Conservation (phyloP, 2,113 vertebrate genomes). For the Scomber japonicus region DNA sequence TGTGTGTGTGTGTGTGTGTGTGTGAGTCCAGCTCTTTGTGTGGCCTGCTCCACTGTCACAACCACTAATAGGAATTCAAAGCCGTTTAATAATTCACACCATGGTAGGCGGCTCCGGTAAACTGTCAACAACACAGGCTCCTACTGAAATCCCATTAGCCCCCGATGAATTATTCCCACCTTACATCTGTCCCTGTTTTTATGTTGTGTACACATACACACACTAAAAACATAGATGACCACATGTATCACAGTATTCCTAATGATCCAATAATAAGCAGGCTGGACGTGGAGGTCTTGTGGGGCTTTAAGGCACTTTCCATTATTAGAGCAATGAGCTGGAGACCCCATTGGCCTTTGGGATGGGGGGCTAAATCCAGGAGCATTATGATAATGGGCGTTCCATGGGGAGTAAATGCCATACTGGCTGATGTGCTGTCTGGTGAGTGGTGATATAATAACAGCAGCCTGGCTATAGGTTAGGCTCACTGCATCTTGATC, state of each 20-base stretch:
- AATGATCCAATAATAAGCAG: slow-evolving; percentile 72
- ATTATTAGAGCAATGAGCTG: slow-evolving; percentile 67
- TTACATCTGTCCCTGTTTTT: slow-evolving; percentile 58
- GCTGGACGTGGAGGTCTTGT: slow-evolving; percentile 51
- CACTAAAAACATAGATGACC: slow-evolving; percentile 35
- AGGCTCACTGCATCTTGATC: background rate
- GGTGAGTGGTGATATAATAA: slow-evolving; percentile 40
- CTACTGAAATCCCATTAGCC: slow-evolving; percentile 82
- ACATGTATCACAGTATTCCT: slow-evolving; percentile 70
- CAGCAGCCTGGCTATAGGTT: slow-evolving; percentile 29
- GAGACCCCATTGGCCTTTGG: slow-evolving; percentile 68
- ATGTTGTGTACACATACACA: slow-evolving; percentile 33
- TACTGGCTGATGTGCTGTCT: slow-evolving; percentile 44
- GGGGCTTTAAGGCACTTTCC: slow-evolving; percentile 60
- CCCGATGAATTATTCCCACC: slow-evolving; percentile 76
- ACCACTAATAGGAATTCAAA: slow-evolving; percentile 72
- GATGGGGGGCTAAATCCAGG: slow-evolving; percentile 54
- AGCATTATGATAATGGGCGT: slow-evolving; percentile 68
- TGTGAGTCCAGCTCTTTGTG: slow-evolving; percentile 70
- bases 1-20: slow-evolving; percentile 31
- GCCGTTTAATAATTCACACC: slow-evolving; percentile 81
- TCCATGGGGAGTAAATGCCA: slow-evolving; percentile 48
- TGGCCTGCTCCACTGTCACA: slow-evolving; percentile 59
- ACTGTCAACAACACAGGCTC: slow-evolving; percentile 69
- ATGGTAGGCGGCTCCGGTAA: slow-evolving; percentile 67